Evolutionary conservation across 2,888 invertebrate species (phyloP), one percentile per base, ranked within the genome.

Genomic region (Cyaniris semiargus): DNA sequence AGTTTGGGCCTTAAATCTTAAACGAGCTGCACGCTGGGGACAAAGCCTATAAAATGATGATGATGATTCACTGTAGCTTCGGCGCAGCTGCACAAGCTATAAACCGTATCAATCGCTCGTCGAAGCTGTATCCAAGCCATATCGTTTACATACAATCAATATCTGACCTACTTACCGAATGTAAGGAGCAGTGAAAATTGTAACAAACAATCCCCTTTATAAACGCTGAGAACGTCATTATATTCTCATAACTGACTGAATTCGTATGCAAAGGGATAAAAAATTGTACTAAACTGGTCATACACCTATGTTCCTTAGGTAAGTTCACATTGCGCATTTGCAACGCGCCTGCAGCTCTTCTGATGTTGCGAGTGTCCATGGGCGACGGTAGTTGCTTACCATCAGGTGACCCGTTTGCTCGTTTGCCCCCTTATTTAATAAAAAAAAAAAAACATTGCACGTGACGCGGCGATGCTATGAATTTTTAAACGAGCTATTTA

Each of bases 81-180:
- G 60, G 13, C 60, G 66, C 27, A 66, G 66, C 66, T 31, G 66
- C 27, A 66, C 23, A 13, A 60, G 15, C 66, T 15, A 23, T 27
- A 15, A 27, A 7, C 66, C 13, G 27, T 18, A 53, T 53, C 74
- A 74, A 48, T 23, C 72, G 72, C 74, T 74, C 53, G 74, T 23
- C 48, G 27, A 53, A 53, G 4, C 53, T 53, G 53, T 53, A 53
- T 15, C 53, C 7, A 27, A 48, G 72, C 72, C 72, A 18, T 15
- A 18, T 27, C 74, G 74, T 27, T 53, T 53, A 74, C 48, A 74
- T 44, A 53, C 27, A 74, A 74, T 74, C 74, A 74, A 74, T 74
- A 74, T 31, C 48, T 74, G 74, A 74, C 74, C 74, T 74, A 74
- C 44, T 74, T 74, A 74, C 74, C 5, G 48, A 44, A 31, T 48